phyloP scores from a whole-genome alignment of 2,888 invertebrate genomes.

The Perizoma affinitatum region DNA sequence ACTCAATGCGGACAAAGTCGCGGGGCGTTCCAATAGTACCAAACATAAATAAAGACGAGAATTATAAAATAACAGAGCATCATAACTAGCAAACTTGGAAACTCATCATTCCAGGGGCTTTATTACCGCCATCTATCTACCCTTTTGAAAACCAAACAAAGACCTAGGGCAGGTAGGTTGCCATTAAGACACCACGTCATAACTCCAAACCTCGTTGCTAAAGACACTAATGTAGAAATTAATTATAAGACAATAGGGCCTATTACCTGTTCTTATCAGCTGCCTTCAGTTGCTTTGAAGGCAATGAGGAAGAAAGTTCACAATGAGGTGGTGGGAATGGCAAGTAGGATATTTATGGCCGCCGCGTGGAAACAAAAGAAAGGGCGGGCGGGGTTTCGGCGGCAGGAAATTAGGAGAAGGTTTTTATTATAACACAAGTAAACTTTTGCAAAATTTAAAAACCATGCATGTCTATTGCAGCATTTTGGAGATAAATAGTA shows the following conservation, averaged over 20 bases:
- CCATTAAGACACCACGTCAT: slow-evolving; percentile 44
- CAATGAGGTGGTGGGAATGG: slow-evolving; percentile 51
- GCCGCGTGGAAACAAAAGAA: slow-evolving; percentile 53
- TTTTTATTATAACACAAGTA: too few relatives aligned
- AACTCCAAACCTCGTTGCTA: slow-evolving; percentile 49
- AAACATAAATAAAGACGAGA: too few relatives aligned
- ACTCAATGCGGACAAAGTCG: too few relatives aligned
- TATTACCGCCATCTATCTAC: background rate
- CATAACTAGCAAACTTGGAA: too few relatives aligned
- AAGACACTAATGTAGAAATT: slow-evolving; percentile 73
- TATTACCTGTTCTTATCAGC: slow-evolving; percentile 61
- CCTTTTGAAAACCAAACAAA: slow-evolving; percentile 42
- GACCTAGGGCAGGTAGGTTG: slow-evolving; percentile 37
- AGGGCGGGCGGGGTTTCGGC: slow-evolving; percentile 17
- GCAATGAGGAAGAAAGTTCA: slow-evolving; percentile 50
- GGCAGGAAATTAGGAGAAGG: slow-evolving; percentile 13
- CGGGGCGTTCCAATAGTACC: too few relatives aligned
- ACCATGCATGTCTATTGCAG: too few relatives aligned
- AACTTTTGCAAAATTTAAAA: too few relatives aligned
- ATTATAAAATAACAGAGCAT: too few relatives aligned
- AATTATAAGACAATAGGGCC: slow-evolving; percentile 72
- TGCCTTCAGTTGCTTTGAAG: slow-evolving; percentile 52
- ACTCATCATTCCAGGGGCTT: too few relatives aligned
- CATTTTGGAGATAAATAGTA: too few relatives aligned
- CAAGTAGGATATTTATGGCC: slow-evolving; percentile 62